Conservation (phyloP, 1,140 invertebrate species). For the Oryzaephilus surinamensis region DNA sequence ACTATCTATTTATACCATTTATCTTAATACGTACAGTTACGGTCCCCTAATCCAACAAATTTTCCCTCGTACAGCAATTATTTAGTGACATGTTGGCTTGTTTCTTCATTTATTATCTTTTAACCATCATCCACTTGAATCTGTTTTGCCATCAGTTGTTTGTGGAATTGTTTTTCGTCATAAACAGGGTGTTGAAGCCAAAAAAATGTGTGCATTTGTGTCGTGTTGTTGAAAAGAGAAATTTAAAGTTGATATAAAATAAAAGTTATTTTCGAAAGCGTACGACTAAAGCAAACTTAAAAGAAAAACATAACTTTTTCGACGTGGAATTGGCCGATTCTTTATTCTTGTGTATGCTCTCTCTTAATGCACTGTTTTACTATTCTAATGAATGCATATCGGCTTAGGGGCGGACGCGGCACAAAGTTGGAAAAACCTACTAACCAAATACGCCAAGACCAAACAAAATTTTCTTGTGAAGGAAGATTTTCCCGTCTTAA, state of each 20-base stretch:
- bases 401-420: slow-evolving; percentile 17
- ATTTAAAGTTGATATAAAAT: slow-evolving; percentile 18
- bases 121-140: slow-evolving; percentile 1
- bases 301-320: slow-evolving; percentile 23
- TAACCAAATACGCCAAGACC: background rate
- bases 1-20: slow-evolving; percentile 4
- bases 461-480: too few species aligned
- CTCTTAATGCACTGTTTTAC: slow-evolving; percentile 23
- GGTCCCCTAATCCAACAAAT: slow-evolving; percentile 1
- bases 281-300: slow-evolving; percentile 17
- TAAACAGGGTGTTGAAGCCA: background rate
- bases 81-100: slow-evolving; percentile 1
- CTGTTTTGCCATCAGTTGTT: too few species aligned
- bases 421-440: background rate
- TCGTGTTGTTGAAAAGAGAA: slow-evolving; percentile 20
- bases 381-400: slow-evolving; percentile 28
- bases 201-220: slow-evolving; percentile 21
- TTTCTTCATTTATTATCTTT: background rate
- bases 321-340: slow-evolving; percentile 17
- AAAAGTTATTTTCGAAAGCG: slow-evolving; percentile 18
- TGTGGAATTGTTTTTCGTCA: too few species aligned
- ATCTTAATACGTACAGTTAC: slow-evolving; percentile 8
- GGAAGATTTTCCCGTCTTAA: too few species aligned
- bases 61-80: slow-evolving; percentile 2
- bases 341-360: too few species aligned